Evolutionary conservation across 2,113 vertebrate genomes (phyloP).

Genomic region (Dasyprocta punctata): DNA sequence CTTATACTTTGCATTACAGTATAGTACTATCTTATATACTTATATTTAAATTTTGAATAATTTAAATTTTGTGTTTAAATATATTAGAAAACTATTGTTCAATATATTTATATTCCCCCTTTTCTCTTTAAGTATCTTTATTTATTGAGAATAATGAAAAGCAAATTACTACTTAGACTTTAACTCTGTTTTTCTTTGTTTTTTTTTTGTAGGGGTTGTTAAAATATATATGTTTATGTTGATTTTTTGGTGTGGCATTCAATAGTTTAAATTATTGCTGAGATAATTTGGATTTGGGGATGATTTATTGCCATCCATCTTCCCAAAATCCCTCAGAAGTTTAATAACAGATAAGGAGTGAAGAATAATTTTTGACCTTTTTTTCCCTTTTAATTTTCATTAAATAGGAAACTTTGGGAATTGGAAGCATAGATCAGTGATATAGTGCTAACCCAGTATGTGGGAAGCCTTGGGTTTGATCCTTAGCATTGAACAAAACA

Average conservation of each 20-base stretch:
- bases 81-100: background rate
- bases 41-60: constrained; percentile 30
- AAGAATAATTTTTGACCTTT: background rate
- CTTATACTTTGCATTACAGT: background rate
- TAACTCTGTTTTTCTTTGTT: background rate
- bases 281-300: background rate
- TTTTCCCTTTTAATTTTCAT: background rate
- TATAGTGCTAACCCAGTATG: background rate
- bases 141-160: background rate
- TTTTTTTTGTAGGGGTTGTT: constrained; percentile 29
- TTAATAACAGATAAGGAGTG: background rate
- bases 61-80: constrained; percentile 8
- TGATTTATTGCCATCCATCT: background rate
- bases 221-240: background rate
- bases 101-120: background rate
- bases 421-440: background rate
- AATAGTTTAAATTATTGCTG: background rate
- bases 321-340: background rate
- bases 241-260: background rate
- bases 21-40: background rate
- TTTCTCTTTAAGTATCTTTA: background rate
- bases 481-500: background rate
- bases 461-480: background rate
- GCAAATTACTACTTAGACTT: background rate
- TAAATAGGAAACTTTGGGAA: background rate